Conservation (phyloP, 2,113 vertebrate genomes). For the Octodon degus region DNA sequence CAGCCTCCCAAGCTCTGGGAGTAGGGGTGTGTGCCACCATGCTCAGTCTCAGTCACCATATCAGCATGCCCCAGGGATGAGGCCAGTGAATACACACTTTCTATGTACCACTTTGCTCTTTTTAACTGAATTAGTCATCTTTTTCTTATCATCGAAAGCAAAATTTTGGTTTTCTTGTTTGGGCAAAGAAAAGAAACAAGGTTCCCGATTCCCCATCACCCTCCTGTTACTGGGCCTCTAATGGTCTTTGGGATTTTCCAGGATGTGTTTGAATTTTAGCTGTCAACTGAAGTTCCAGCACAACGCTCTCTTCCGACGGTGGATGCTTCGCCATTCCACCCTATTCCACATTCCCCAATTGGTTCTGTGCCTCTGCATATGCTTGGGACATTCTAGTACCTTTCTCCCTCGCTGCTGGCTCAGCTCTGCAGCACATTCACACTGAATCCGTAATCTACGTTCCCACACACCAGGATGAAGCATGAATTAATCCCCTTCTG, state of each 20-base stretch:
- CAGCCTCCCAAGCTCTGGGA: no score
- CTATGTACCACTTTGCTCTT: not conserved
- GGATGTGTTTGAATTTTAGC: not conserved
- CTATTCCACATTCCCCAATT: not conserved
- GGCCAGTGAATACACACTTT: not conserved
- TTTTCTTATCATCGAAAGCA: not conserved
- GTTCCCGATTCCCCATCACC: not conserved
- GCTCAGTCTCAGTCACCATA: no score
- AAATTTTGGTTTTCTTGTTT: not conserved
- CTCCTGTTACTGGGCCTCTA: fast-evolving
- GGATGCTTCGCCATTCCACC: not conserved
- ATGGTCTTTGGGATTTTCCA: not conserved
- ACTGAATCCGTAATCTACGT: not conserved
- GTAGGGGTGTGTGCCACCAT: no score
- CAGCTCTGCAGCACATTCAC: not conserved
- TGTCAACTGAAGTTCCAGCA: not conserved
- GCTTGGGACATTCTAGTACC: not conserved
- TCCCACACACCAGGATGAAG: not conserved
- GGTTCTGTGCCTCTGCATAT: not conserved
- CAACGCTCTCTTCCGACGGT: not conserved
- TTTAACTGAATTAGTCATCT: not conserved
- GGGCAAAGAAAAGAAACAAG: not conserved
- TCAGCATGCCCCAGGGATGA: no score
- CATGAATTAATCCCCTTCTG: not conserved
- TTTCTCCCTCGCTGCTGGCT: not conserved